A percentile compares a stretch with the other conserved stretches of the same genome.
Conservation (phyloP, 2,113 vertebrate species). For the Rhinoderma darwinii region DNA sequence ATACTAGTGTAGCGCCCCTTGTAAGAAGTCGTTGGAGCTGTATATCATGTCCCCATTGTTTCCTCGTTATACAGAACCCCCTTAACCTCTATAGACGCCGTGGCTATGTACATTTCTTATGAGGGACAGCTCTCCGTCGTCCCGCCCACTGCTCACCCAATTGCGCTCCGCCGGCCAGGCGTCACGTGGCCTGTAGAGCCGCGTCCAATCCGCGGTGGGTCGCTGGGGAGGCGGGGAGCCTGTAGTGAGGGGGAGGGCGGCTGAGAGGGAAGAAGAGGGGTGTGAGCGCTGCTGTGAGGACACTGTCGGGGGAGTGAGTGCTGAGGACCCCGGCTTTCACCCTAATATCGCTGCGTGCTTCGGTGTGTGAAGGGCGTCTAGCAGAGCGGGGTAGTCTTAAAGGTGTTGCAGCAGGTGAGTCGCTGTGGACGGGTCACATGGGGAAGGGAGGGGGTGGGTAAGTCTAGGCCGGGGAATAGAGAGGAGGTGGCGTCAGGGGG, state of each 20-base stretch:
- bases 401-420: constrained; percentile 25
- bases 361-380: not conserved
- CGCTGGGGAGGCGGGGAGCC: constrained; percentile 62
- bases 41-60: not conserved
- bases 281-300: constrained; percentile 57
- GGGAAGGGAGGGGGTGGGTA: not conserved
- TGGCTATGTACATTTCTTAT: not conserved
- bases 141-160: constrained; percentile 13
- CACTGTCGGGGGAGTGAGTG: not conserved
- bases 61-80: not conserved
- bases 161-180: not conserved
- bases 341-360: constrained; percentile 21
- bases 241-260: constrained; percentile 59
- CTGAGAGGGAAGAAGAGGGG: constrained; percentile 52
- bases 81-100: not conserved
- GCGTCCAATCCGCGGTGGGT: constrained; percentile 68
- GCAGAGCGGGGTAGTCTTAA: not conserved
- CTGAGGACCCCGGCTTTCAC: constrained; percentile 55
- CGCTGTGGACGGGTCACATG: constrained; percentile 10
- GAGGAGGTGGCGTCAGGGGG: not conserved
- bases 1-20: no score
- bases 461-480: not conserved
- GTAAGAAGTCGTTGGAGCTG: not conserved
- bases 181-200: constrained; percentile 69
- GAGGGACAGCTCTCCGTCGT: not conserved